Evolutionary conservation across 2,113 vertebrate species (phyloP).

Genomic region (Neolamprologus cancellatus): DNA sequence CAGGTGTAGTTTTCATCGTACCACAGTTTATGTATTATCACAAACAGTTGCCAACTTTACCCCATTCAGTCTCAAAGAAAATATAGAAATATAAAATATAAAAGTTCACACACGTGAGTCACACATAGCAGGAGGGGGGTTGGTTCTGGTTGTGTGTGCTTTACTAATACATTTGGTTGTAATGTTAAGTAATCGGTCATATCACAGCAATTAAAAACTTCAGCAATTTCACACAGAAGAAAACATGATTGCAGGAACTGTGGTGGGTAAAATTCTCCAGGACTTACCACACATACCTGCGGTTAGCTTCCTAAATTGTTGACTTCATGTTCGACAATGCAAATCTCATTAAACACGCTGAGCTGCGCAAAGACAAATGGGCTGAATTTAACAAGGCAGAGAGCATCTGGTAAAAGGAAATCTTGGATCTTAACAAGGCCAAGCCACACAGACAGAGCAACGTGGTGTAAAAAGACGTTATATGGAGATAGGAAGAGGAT

Average conservation of each 20-base stretch:
- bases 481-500: conserved; percentile 9
- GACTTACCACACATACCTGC: background rate
- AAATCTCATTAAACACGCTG: conserved; percentile 36
- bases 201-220: background rate
- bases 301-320: conserved; percentile 20
- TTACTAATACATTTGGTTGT: background rate
- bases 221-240: background rate
- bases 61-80: background rate
- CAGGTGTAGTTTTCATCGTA: background rate
- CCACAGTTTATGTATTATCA: background rate
- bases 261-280: background rate
- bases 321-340: conserved; percentile 47
- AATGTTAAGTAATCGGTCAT: background rate
- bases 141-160: background rate
- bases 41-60: background rate
- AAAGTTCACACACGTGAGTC: background rate
- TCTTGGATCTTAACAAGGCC: conserved; percentile 29
- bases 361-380: conserved; percentile 37
- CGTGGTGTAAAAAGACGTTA: conserved; percentile 4
- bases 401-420: conserved; percentile 51
- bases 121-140: background rate
- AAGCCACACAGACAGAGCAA: background rate
- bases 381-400: conserved; percentile 38
- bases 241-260: background rate
- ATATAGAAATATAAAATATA: background rate